Evolutionary conservation across 2,888 invertebrate genomes (phyloP), one percentile per base, ranked within the genome.

Genomic region (Diplazon laetatorius): DNA sequence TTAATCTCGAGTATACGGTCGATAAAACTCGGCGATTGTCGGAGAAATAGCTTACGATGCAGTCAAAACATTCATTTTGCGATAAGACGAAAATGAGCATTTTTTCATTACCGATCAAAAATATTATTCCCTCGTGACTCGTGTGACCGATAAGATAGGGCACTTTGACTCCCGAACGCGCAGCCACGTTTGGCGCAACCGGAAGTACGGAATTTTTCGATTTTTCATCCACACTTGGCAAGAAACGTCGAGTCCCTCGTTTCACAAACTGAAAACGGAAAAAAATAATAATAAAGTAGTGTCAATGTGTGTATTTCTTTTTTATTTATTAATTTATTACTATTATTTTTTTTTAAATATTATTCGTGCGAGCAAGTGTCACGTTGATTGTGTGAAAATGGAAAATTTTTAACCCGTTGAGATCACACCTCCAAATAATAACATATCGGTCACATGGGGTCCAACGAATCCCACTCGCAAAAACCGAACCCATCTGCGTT

Each of bases 71-170:
- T n/a, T n/a, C 14, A 14, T 30, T n/a, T 22, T n/a, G 25, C 18
- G 25, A 2, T 6, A 52, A n/a, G 22, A 22, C 14, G 22, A 22
- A 10, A 39, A n/a, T n/a, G n/a, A n/a, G n/a, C n/a, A n/a, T n/a
- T n/a, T 20, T 22, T 2, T 5, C 37, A 20, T 0, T 74, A 80
- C 82, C 62, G 10, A 30, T 55, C 2, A 78, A n/a, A 63, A 68
- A 50, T 1, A 80, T 1, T 18, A 83, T 78, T 20, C 82, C 86
- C 72, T 90, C 90, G 48, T 78, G 75, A 35, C 46, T 70, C 62
- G 79, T 88, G 60, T 76, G 81, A 3, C 90, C 90, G 10, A 89
- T 5, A 1, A 90, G 70, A 2, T 76, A 79, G 0, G 90, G 90
- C 39, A 90, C 82, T 39, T 85, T 78, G n/a, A 86, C 72, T 2